These are phyloP conservation scores for Aurelia sp. DNA, from an alignment of 30 jellyfish, hydroid and myxozoan genomes.

Conservation along the genomic window DNA sequence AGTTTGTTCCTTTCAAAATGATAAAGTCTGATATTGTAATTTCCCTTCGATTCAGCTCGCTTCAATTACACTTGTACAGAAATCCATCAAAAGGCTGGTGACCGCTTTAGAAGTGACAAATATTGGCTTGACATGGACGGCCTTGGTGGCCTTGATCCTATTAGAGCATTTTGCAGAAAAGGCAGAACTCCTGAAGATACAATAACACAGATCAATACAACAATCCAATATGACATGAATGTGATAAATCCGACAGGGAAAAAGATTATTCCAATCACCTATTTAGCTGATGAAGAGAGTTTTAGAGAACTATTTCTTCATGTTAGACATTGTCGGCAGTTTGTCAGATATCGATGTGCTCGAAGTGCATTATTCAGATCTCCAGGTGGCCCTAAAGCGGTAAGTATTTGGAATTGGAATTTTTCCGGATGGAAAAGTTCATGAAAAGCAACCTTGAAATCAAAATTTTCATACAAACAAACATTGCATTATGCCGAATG, in stretches of 20 bases:
- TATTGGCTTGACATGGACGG: constrained; percentile 97
- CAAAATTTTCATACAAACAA: too few relatives aligned
- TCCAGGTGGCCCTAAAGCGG: constrained; percentile 88
- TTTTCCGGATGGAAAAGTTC: too few relatives aligned
- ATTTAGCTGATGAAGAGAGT: constrained; percentile 85
- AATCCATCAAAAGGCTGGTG: constrained; percentile 85
- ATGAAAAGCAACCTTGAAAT: too few relatives aligned
- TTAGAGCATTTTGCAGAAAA: constrained; percentile 88
- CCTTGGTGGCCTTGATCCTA: constrained; percentile 89
- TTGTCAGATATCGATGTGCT: constrained; percentile 79
- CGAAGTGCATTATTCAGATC: constrained; percentile 85
- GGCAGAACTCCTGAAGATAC: constrained; percentile 92
- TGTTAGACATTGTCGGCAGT: constrained; percentile 74
- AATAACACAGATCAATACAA: constrained; percentile 88
- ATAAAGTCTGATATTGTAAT: background rate
- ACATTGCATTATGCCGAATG: too few relatives aligned
- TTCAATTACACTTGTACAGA: constrained; percentile 95
- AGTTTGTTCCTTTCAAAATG: too few relatives aligned
- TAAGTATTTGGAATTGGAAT: background rate
- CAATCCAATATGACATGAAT: constrained; percentile 66
- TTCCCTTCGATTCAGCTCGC: constrained; percentile 76
- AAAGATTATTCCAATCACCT: constrained; percentile 67
- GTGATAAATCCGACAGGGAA: constrained; percentile 78
- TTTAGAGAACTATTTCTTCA: constrained; percentile 84
- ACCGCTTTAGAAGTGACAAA: constrained; percentile 79